A percentile compares a stretch with the other conserved stretches of the same genome.
Conservation (phyloP, 2,113 vertebrate species). For the Martes martes region DNA sequence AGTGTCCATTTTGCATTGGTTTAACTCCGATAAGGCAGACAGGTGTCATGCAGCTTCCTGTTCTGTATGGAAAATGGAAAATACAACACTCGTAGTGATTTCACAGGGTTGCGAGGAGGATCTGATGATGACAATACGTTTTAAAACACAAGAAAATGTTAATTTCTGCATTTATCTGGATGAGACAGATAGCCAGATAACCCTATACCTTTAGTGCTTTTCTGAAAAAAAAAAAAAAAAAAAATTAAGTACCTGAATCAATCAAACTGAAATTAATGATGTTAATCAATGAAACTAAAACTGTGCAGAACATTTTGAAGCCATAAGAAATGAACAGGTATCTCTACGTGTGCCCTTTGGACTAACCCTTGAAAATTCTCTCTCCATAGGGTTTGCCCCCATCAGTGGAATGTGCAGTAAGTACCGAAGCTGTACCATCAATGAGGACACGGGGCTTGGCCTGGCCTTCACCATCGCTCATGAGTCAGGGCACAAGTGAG, state of each 20-base stretch:
- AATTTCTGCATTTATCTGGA: background rate
- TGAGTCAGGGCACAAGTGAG: conserved; percentile 99
- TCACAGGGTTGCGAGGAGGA: background rate
- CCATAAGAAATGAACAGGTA: background rate
- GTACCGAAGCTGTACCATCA: conserved; percentile 98
- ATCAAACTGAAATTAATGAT: background rate
- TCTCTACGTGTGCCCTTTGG: background rate
- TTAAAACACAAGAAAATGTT: background rate
- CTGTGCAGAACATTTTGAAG: background rate
- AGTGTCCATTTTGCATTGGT: background rate
- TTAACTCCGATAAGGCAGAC: background rate
- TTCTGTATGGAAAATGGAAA: background rate
- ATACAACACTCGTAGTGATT: no score
- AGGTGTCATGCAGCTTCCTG: background rate
- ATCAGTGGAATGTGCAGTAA: conserved; percentile 99
- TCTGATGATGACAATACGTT: background rate
- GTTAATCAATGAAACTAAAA: background rate
- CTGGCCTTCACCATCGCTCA: conserved; percentile 98
- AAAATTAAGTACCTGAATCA: background rate
- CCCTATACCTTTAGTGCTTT: background rate
- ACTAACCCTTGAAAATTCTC: conserved; percentile 47
- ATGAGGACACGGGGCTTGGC: conserved; percentile 97
- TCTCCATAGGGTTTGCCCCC: conserved; percentile 92
- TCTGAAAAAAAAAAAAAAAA: background rate
- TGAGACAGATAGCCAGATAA: background rate